Base-by-base conservation (phyloP, 1,140 invertebrate species). In the Anoplophora glabripennis region DNA sequence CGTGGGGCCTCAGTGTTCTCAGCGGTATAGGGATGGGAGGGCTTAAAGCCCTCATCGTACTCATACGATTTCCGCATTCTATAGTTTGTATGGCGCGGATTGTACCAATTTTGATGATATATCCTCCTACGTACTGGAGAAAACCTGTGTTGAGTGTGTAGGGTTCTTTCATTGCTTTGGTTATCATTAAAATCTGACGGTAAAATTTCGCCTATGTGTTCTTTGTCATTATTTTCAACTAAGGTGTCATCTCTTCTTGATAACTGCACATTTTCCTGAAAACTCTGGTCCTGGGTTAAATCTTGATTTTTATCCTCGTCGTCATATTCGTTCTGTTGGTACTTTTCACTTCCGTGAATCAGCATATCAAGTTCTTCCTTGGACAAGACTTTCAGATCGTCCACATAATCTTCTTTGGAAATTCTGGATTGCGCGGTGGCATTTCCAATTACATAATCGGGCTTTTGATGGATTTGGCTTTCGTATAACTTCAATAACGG, bases 191-290 rank as follows among this genome's bases (percentile, higher is more conserved):
- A 75, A 54, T 67, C 55, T 3, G 67, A 49, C 14, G 72, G 73
- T 18, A 75, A 54, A 54, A 75, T 75, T 60, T 75, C 73, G 1
- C 73, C 73, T 34, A 75, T 75, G 53, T 75, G 73, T 57, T 75
- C 73, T 40, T 73, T 59, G 33, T 66, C 59, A 21, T 53, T 64
- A 40, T 60, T 59, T 35, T 66, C 64, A 7, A 59, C 54, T 11
- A 57, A 40, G 37, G 21, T 69, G 56, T 74, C 71, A 59, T 74
- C 70, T 47, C 69, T 60, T 63, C 56, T 63, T 35, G 53, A 28
- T 54, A 42, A 18, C 14, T 56, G 41, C 15, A 8, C 10, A 33
- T 35, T 33, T 56, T 18, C 37, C 40, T 40, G 12, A 40, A 28
- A 40, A 36, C 8, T 37, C 14, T 37, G 28, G 51, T 48, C 18